These are phyloP conservation scores for Polydrusus cervinus DNA, from an alignment of 2,888 invertebrate genomes.

Conservation along the genomic window DNA sequence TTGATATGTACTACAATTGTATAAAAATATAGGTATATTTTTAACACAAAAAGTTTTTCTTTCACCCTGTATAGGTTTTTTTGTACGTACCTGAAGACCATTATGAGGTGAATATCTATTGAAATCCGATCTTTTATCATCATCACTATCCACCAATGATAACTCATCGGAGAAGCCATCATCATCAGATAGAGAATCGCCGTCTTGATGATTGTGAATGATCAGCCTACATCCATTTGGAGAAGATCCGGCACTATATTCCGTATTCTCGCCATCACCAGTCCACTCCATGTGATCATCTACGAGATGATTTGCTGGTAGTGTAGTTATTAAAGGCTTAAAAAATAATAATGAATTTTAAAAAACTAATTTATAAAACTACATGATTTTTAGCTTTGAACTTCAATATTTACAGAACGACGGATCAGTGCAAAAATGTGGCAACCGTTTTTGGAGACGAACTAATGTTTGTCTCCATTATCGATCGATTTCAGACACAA, in stretches of 20 bases:
- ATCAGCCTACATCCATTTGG: conserved; percentile 57
- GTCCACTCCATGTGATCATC: conserved; percentile 68
- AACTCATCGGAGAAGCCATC: conserved; percentile 82
- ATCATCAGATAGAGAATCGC: conserved; percentile 73
- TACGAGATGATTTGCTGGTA: conserved; percentile 48
- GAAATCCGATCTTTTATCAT: conserved; percentile 74
- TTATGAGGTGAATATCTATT: conserved; percentile 62
- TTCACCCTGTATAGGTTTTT: no score
- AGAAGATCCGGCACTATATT: conserved; percentile 67
- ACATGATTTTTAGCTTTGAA: no score
- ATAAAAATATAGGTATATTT: no score
- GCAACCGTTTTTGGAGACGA: no score
- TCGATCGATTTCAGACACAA: no score
- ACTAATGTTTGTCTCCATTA: no score
- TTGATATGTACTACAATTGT: no score
- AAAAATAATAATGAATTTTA: conserved; percentile 26
- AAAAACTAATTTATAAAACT: no score
- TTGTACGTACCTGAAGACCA: conserved; percentile 60
- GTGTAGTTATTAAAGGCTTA: conserved; percentile 64
- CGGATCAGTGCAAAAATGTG: no score
- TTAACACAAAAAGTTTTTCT: no score
- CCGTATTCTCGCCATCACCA: conserved; percentile 68
- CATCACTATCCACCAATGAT: conserved; percentile 86
- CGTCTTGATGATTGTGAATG: conserved; percentile 60
- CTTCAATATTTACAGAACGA: no score